These are phyloP conservation scores for Amiota mariae DNA, from an alignment of 2,888 invertebrate species.

Conservation along the genomic window DNA sequence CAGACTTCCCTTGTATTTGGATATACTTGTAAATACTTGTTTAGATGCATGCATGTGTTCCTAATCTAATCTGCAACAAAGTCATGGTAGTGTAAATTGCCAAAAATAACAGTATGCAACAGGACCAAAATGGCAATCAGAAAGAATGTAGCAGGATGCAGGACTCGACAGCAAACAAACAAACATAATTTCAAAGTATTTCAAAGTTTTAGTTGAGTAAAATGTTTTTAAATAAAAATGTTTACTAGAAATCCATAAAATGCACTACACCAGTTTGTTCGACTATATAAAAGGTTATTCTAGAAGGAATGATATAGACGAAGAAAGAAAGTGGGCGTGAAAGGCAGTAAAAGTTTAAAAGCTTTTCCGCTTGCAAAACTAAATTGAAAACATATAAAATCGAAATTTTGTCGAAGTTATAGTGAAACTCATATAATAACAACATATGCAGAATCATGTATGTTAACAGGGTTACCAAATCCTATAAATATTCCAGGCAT, in stretches of 20 bases:
- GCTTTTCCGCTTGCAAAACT: background rate
- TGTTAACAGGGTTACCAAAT: background rate
- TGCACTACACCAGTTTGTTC: background rate
- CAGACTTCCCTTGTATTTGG: too few relatives aligned
- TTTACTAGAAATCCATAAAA: background rate
- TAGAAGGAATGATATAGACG: background rate
- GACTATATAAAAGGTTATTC: too few relatives aligned
- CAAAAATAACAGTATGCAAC: background rate
- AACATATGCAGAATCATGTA: background rate
- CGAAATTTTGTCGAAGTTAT: background rate
- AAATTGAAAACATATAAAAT: background rate
- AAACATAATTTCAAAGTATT: background rate
- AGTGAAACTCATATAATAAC: background rate
- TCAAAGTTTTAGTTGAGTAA: background rate
- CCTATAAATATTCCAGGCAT: too few relatives aligned
- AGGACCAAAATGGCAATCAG: background rate
- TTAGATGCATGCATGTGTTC: background rate
- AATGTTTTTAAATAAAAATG: background rate
- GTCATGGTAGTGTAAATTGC: background rate
- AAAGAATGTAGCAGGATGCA: background rate
- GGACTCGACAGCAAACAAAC: background rate
- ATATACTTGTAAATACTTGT: background rate
- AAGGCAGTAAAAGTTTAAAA: background rate
- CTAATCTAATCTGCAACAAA: conserved; percentile 8
- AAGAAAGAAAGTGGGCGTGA: background rate